Evolutionary conservation across 2,113 vertebrate genomes (phyloP).

Genomic region (Mola mola): DNA sequence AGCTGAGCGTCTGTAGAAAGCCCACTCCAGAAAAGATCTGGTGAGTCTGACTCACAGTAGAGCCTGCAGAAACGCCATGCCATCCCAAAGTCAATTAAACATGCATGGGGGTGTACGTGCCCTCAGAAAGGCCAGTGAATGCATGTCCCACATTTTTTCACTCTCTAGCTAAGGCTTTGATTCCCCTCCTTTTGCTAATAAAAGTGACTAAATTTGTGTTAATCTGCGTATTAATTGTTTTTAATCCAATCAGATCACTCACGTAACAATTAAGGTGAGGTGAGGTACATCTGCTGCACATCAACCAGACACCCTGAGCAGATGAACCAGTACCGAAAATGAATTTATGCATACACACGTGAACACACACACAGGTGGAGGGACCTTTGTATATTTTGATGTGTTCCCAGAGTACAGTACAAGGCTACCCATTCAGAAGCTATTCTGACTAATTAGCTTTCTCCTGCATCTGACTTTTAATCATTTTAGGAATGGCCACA

Average conservation of each 20-base stretch:
- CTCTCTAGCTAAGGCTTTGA: constrained; percentile 23
- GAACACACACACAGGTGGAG: constrained; percentile 22
- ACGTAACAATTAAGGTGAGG: constrained; percentile 62
- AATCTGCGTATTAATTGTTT: constrained; percentile 59
- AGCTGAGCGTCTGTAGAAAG: constrained; percentile 64
- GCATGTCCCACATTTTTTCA: constrained; percentile 27
- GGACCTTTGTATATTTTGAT: constrained; percentile 44
- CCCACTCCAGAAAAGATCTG: constrained; percentile 56
- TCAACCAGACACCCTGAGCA: constrained; percentile 4
- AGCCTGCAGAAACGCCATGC: constrained; percentile 63
- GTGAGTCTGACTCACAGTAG: constrained; percentile 69
- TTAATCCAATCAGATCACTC: constrained; percentile 46
- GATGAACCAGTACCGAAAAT: constrained; percentile 26
- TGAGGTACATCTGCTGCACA: constrained; percentile 30
- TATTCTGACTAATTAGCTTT: constrained; percentile 49
- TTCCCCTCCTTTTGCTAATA: constrained; percentile 58
- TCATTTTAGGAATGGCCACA: constrained; percentile 22
- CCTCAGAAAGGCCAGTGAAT: constrained; percentile 52
- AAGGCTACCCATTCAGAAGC: constrained; percentile 30
- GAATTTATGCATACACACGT: not conserved
- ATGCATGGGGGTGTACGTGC: constrained; percentile 67
- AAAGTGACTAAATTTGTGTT: constrained; percentile 66
- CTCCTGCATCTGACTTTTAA: constrained; percentile 11
- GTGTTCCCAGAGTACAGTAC: constrained; percentile 40
- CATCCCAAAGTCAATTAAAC: constrained; percentile 76